phyloP scores from a whole-genome alignment of 2,888 invertebrate species.

The Tortrix viridana region DNA sequence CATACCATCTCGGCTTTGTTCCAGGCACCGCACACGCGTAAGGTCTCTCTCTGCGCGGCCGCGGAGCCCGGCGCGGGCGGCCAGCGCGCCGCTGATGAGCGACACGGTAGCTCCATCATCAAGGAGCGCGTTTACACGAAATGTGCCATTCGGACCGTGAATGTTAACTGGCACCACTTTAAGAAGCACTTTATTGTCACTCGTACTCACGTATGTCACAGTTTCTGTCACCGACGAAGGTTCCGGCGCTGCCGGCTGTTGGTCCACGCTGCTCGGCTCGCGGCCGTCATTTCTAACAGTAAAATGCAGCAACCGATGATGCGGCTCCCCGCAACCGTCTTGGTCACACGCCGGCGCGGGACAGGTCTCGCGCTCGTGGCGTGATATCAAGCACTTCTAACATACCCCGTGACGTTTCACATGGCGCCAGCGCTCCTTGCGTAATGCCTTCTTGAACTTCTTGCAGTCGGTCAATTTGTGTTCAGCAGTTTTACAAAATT shows the following conservation, averaged over 20 bases:
- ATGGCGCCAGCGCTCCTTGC: constrained; percentile 39
- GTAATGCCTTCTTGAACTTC: constrained; percentile 40
- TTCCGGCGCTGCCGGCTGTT: neutral
- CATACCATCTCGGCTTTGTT: constrained; percentile 38
- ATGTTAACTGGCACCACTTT: constrained; percentile 42
- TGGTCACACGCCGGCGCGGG: constrained; percentile 41
- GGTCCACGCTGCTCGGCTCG: constrained; percentile 35
- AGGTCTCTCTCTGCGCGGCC: constrained; percentile 37
- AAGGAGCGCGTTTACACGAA: constrained; percentile 39
- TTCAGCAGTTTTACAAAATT: constrained; percentile 32
- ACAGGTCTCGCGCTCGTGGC: constrained; percentile 40
- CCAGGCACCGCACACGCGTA: constrained; percentile 46
- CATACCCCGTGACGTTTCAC: constrained; percentile 39
- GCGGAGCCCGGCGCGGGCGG: constrained; percentile 37
- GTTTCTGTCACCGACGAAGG: constrained; percentile 7
- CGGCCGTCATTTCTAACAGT: neutral
- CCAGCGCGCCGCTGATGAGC: constrained; percentile 40
- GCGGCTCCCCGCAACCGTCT: constrained; percentile 33
- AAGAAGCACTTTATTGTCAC: constrained; percentile 35
- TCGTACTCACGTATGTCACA: constrained; percentile 13
- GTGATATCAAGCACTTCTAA: constrained; percentile 41
- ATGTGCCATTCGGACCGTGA: constrained; percentile 41
- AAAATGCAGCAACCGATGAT: constrained; percentile 36
- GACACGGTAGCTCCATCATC: constrained; percentile 46
- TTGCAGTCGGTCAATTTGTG: constrained; percentile 41